Evolutionary conservation across 92 coral and sea anemone genomes (phyloP).

Genomic region (Actinernus sp.): DNA sequence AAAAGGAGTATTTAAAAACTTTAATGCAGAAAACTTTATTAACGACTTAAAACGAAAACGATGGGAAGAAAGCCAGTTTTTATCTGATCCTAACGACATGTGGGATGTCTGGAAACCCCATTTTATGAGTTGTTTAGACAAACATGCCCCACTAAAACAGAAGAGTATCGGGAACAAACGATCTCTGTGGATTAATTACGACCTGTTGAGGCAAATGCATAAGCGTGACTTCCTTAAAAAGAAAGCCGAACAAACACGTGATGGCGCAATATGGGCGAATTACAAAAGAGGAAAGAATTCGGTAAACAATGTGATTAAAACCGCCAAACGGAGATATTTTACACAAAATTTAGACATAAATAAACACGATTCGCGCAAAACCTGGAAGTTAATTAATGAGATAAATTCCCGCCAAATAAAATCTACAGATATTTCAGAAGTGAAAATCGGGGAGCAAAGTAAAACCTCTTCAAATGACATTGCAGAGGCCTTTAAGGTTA

Average conservation of each 20-base stretch:
- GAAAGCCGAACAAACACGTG: constrained; percentile 14
- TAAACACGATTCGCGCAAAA: constrained; percentile 23
- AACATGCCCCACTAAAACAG: constrained; percentile 4
- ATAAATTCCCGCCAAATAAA: constrained; percentile 29
- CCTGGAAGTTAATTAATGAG: constrained; percentile 28
- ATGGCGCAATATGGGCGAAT: constrained; percentile 16
- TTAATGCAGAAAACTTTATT: constrained; percentile 18
- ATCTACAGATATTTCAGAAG: constrained; percentile 10
- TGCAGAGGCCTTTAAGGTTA: too few relatives aligned
- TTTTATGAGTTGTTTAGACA: constrained; percentile 17
- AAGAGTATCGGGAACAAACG: constrained; percentile 5
- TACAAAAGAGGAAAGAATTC: constrained; percentile 23
- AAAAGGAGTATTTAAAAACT: constrained; percentile 16
- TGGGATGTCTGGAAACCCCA: constrained; percentile 6
- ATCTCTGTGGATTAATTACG: constrained; percentile 7
- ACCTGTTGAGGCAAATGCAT: constrained; percentile 2
- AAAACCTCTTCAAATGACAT: not conserved
- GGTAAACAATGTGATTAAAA: constrained; percentile 29
- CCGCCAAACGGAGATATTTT: constrained; percentile 38
- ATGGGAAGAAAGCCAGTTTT: constrained; percentile 11
- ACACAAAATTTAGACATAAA: constrained; percentile 17
- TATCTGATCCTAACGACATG: constrained; percentile 17
- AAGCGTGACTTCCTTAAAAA: constrained; percentile 13
- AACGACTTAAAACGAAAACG: constrained; percentile 15
- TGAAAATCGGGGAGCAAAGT: constrained; percentile 11